Conservation (phyloP, 2,797 vertebrate genomes). For the Myotis vivesi region DNA sequence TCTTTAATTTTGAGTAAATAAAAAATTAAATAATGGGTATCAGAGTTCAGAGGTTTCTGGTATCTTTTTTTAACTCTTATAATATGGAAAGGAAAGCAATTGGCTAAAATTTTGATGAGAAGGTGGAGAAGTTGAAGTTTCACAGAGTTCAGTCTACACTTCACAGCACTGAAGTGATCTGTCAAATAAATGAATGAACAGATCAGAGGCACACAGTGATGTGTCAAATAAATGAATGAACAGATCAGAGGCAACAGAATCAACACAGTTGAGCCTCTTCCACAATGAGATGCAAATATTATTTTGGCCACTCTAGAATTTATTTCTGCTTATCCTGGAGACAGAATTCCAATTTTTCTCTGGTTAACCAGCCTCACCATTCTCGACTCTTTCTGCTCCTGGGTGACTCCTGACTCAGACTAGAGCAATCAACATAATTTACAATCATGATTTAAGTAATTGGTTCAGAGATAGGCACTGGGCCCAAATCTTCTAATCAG, state of each 20-base stretch:
- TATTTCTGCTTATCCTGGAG: not conserved
- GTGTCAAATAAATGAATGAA: not conserved
- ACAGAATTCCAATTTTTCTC: not conserved
- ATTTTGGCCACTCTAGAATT: not conserved
- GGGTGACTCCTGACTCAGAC: not conserved
- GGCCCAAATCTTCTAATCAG: not conserved
- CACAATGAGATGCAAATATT: not conserved
- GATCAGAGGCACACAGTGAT: not conserved
- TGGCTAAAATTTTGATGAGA: not conserved
- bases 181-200: not conserved
- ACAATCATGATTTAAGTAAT: not conserved
- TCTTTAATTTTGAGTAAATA: not conserved
- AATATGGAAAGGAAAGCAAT: not conserved
- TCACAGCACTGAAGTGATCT: not conserved
- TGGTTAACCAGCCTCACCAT: not conserved
- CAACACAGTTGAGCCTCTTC: not conserved
- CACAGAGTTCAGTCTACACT: not conserved
- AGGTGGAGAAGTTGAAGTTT: not conserved
- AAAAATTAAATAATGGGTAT: conserved; percentile 10
- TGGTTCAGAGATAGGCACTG: not conserved
- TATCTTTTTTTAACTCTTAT: not conserved
- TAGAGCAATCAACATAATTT: not conserved
- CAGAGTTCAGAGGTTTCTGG: not conserved
- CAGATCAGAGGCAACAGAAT: not conserved
- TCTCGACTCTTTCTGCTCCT: not conserved